phyloP scores from a whole-genome alignment of 2,888 invertebrate genomes.

The Diadegma fenestrale region DNA sequence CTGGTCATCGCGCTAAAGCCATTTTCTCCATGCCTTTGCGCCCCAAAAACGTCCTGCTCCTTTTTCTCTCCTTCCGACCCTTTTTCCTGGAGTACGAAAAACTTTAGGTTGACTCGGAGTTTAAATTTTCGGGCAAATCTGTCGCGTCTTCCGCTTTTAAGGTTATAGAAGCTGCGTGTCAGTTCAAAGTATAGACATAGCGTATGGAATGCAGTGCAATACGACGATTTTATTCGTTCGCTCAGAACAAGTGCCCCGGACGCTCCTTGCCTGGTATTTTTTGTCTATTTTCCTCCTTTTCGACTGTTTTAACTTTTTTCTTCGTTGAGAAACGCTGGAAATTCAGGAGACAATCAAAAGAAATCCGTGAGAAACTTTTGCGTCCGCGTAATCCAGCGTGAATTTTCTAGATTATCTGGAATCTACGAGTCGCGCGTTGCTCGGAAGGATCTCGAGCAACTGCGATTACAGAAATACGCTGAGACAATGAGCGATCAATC shows the following conservation, averaged over 20 bases:
- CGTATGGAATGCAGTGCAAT: not conserved
- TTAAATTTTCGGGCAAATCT: slow-evolving; percentile 57
- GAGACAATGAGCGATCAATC: not conserved
- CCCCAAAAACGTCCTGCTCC: not conserved
- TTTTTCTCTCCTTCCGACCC: not conserved
- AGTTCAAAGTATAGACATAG: not conserved
- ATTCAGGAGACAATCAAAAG: not conserved
- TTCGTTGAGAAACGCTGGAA: slow-evolving; percentile 41
- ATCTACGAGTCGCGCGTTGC: not conserved
- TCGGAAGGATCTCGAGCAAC: not conserved
- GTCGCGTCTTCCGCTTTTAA: slow-evolving; percentile 35
- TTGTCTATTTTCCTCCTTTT: not conserved
- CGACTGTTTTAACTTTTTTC: slow-evolving; percentile 12
- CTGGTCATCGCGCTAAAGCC: not conserved
- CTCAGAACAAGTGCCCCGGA: slow-evolving; percentile 60
- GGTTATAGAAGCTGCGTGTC: slow-evolving; percentile 1
- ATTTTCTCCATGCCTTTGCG: not conserved
- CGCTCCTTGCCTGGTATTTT: slow-evolving; percentile 19
- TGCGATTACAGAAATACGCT: not conserved
- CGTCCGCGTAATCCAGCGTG: not conserved
- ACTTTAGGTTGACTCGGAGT: slow-evolving; percentile 49
- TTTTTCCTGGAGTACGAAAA: slow-evolving; percentile 8
- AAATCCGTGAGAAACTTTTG: slow-evolving; percentile 36
- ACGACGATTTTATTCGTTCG: slow-evolving; percentile 57
- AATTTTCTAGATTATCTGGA: not conserved